A percentile compares a stretch with the other conserved stretches of the same genome.
Conservation (phyloP, 2,797 vertebrate species). For the Steatocranus sp. region DNA sequence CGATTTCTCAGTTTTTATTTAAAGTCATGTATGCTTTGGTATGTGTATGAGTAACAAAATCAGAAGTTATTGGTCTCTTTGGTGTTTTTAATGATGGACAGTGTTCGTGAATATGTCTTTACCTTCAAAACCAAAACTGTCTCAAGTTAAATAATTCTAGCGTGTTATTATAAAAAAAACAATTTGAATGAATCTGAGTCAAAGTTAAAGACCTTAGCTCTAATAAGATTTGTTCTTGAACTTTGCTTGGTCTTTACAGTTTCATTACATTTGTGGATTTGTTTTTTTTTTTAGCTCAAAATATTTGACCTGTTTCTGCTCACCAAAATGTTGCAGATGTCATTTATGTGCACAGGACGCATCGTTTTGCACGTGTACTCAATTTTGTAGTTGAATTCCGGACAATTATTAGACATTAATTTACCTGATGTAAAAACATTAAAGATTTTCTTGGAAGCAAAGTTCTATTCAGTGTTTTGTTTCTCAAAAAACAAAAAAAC, state of each 20-base stretch:
- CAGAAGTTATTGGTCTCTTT: not conserved
- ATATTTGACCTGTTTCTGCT: not conserved
- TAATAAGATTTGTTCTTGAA: not conserved
- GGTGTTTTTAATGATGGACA: not conserved
- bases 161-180: not conserved
- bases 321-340: not conserved
- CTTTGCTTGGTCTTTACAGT: too few relatives aligned
- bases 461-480: not conserved
- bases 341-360: not conserved
- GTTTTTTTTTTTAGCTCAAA: not conserved
- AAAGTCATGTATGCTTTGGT: not conserved
- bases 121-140: not conserved
- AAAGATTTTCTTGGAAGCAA: not conserved
- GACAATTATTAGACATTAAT: not conserved
- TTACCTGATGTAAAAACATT: not conserved
- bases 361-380: not conserved
- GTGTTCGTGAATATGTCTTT: not conserved
- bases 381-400: not conserved
- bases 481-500: not conserved
- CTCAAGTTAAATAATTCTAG: not conserved
- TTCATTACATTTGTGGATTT: not conserved
- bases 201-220: not conserved
- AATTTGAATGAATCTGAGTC: not conserved
- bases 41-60: not conserved
- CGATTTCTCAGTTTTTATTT: conserved; percentile 13